Conservation (phyloP, 2,888 invertebrate genomes). For the Thysanoteuthis rhombus region DNA sequence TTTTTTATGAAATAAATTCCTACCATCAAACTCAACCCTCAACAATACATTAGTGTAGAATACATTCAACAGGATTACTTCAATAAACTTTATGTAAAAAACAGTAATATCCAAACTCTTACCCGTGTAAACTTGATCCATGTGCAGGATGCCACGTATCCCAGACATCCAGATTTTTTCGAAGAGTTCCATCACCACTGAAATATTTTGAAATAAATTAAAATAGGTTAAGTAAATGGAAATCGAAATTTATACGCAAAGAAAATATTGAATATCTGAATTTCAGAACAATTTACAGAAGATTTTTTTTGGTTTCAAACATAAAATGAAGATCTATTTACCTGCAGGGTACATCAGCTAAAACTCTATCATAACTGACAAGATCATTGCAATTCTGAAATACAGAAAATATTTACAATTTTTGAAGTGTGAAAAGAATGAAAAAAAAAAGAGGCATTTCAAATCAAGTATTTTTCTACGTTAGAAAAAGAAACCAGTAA, state of each 20-base stretch:
- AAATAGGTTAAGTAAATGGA: background rate
- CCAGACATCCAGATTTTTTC: conserved; percentile 99
- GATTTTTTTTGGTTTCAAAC: conserved; percentile 31
- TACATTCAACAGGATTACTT: too few species aligned
- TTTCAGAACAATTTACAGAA: background rate
- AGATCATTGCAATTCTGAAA: conserved; percentile 40
- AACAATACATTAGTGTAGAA: too few species aligned
- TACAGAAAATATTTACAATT: background rate
- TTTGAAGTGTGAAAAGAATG: too few species aligned
- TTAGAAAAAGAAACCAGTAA: background rate
- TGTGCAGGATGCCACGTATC: conserved; percentile 92
- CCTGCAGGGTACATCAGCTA: conserved; percentile 65
- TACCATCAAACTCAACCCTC: too few species aligned
- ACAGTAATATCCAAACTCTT: conserved; percentile 49
- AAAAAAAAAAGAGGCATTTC: background rate
- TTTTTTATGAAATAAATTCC: too few species aligned
- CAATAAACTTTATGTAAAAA: too few species aligned
- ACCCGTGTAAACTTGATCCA: conserved; percentile 91
- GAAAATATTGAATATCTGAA: background rate
- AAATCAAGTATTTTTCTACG: background rate
- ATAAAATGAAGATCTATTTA: conserved; percentile 36
- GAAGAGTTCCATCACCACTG: conserved; percentile 91
- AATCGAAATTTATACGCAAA: background rate
- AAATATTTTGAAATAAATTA: conserved; percentile 39
- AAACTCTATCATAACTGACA: conserved; percentile 59